Percentiles rank a stretch among this genome's conserved stretches.
These are phyloP conservation scores for Trichogramma dendrolimi DNA, from an alignment of 2,888 invertebrate species.

Conservation along the genomic window DNA sequence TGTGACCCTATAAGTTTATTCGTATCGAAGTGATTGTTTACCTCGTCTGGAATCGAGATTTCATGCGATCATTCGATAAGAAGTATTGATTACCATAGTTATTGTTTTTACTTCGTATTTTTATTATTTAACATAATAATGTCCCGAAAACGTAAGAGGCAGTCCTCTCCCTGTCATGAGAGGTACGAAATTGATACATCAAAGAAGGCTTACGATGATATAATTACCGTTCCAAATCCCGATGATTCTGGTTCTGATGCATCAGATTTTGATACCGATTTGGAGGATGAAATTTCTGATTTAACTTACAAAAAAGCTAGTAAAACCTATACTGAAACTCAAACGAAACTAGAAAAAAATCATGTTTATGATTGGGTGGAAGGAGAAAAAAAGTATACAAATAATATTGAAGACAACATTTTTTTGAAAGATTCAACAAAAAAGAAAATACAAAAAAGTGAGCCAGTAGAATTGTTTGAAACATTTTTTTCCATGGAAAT, in stretches of 20 bases:
- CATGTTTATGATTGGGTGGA: slow-evolving; percentile 23
- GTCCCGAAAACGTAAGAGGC: too few species aligned
- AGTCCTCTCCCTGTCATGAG: too few species aligned
- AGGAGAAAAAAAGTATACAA: slow-evolving; percentile 21
- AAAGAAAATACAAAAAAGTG: slow-evolving; percentile 13
- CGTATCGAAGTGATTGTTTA: too few species aligned
- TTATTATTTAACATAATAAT: too few species aligned
- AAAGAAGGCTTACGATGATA: too few species aligned
- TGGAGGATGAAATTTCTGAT: slow-evolving; percentile 1
- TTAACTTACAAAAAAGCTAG: slow-evolving; percentile 10
- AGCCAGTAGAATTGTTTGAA: slow-evolving; percentile 27
- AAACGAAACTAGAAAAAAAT: slow-evolving; percentile 24
- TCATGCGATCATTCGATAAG: too few species aligned
- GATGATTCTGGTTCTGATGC: slow-evolving; percentile 25
- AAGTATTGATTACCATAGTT: too few species aligned
- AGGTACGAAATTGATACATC: too few species aligned
- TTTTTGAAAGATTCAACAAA: slow-evolving; percentile 17
- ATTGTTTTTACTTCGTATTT: too few species aligned
- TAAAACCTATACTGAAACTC: slow-evolving; percentile 22
- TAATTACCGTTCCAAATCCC: slow-evolving; percentile 12
- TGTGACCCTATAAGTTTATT: too few species aligned
- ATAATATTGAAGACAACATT: slow-evolving; percentile 18
- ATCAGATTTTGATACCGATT: slow-evolving; percentile 20
- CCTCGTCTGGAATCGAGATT: too few species aligned
- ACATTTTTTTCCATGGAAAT: slow-evolving; percentile 28